Evolutionary conservation across 2,888 invertebrate genomes (phyloP).

Genomic region (Drosophila yooni): DNA sequence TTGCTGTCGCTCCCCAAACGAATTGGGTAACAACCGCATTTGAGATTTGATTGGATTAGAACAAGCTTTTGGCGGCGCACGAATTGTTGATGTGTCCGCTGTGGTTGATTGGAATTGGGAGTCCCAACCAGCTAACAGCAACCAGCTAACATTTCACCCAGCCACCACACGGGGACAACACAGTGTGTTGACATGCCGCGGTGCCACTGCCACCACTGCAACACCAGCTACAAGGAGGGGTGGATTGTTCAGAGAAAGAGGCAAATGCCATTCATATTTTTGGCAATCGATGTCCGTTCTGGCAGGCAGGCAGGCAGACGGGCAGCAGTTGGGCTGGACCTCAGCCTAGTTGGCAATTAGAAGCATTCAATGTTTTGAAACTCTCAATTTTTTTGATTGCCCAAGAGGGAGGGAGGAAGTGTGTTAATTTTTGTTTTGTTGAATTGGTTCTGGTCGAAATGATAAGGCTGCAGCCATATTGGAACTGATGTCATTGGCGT

Average conservation of each 20-base stretch:
- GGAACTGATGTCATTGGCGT: not conserved
- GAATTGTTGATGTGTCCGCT: constrained; percentile 66
- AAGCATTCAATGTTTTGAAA: constrained; percentile 46
- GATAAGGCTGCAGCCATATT: constrained; percentile 29
- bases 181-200: constrained; percentile 68
- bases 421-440: constrained; percentile 24
- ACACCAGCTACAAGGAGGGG: constrained; percentile 1
- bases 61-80: constrained; percentile 79
- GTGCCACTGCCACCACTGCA: constrained; percentile 38
- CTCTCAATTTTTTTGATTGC: constrained; percentile 75
- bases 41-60: constrained; percentile 82
- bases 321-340: not conserved
- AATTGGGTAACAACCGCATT: constrained; percentile 73
- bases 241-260: constrained; percentile 1
- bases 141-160: constrained; percentile 17
- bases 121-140: constrained; percentile 10
- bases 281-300: constrained; percentile 37
- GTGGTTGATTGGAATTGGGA: constrained; percentile 60
- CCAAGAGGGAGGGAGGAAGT: constrained; percentile 43
- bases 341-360: constrained; percentile 64
- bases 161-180: constrained; percentile 37
- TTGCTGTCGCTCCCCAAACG: constrained; percentile 14
- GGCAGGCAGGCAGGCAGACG: constrained; percentile 10
- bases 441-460: constrained; percentile 34
- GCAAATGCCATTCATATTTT: constrained; percentile 43